Evolutionary conservation across 2,113 vertebrate species (phyloP).

Genomic region (Pao palembangensis): DNA sequence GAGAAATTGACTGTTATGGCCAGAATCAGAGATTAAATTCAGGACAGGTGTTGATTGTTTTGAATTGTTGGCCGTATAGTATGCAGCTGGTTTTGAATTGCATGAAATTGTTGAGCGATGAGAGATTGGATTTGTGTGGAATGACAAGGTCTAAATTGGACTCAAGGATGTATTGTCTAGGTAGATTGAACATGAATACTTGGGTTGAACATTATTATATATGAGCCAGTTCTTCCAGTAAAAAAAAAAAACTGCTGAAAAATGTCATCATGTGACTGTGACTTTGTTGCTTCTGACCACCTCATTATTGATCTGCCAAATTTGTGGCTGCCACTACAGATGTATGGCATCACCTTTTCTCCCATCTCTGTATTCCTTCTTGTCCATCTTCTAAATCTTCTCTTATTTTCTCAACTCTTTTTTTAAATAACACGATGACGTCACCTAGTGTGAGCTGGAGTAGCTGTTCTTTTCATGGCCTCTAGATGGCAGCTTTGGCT

Average conservation of each 20-base stretch:
- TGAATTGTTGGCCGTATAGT: constrained; percentile 27
- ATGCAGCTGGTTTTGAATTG: constrained; percentile 22
- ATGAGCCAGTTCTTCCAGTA: not conserved
- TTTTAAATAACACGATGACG: constrained; percentile 54
- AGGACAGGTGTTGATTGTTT: constrained; percentile 39
- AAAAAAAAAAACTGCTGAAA: not conserved
- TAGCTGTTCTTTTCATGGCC: constrained; percentile 45
- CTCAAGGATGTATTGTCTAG: constrained; percentile 15
- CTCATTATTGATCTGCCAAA: constrained; percentile 8
- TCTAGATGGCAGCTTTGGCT: constrained; percentile 67
- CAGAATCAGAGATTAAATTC: constrained; percentile 46
- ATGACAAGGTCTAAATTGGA: constrained; percentile 28
- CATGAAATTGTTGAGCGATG: constrained; percentile 38
- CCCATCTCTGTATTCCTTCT: constrained; percentile 20
- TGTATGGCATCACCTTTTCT: constrained; percentile 55
- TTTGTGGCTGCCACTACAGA: constrained; percentile 21
- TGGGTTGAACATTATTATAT: constrained; percentile 14
- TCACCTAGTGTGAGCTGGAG: constrained; percentile 46
- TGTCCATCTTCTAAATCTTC: constrained; percentile 20
- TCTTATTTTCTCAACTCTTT: constrained; percentile 39
- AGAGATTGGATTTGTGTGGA: constrained; percentile 18
- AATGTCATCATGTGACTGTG: not conserved
- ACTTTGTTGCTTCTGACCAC: not conserved
- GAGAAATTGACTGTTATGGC: constrained; percentile 54
- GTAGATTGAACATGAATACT: constrained; percentile 12